Evolutionary conservation across 2,888 invertebrate genomes (phyloP).

Genomic region (Stenolophus ochropezus): DNA sequence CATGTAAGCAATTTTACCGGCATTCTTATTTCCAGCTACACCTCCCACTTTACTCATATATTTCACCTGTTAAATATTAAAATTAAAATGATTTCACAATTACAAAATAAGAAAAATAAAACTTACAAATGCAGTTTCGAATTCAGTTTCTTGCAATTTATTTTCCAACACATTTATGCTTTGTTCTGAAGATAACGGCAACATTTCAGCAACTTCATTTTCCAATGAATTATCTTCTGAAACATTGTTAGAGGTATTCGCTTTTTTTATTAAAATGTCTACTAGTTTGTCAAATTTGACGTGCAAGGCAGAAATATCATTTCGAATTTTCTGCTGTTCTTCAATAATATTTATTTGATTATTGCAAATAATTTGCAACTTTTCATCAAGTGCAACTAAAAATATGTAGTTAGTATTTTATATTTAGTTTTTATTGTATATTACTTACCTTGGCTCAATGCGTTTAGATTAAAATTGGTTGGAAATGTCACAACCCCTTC

Average conservation of each 20-base stretch:
- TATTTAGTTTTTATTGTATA: neutral
- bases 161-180: neutral
- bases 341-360: neutral
- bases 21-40: slow-evolving; percentile 15
- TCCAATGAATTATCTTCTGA: slow-evolving; percentile 16
- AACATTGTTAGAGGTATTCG: neutral
- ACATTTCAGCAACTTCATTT: slow-evolving; percentile 3
- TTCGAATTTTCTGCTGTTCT: slow-evolving; percentile 13
- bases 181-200: neutral
- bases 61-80: slow-evolving; percentile 1
- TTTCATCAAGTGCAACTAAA: slow-evolving; percentile 3
- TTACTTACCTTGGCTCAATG: neutral
- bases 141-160: slow-evolving; percentile 6
- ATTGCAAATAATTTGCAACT: neutral
- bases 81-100: neutral
- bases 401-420: slow-evolving; percentile 3
- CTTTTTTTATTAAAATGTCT: slow-evolving; percentile 12
- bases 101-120: neutral
- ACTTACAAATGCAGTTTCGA: slow-evolving; percentile 19
- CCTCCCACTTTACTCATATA: slow-evolving; percentile 23
- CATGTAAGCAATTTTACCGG: slow-evolving; percentile 11
- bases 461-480: neutral
- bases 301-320: neutral
- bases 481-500: neutral
- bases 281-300: slow-evolving; percentile 10